phyloP scores from a whole-genome alignment of 2,113 vertebrate species.

The Erythrolamprus reginae region DNA sequence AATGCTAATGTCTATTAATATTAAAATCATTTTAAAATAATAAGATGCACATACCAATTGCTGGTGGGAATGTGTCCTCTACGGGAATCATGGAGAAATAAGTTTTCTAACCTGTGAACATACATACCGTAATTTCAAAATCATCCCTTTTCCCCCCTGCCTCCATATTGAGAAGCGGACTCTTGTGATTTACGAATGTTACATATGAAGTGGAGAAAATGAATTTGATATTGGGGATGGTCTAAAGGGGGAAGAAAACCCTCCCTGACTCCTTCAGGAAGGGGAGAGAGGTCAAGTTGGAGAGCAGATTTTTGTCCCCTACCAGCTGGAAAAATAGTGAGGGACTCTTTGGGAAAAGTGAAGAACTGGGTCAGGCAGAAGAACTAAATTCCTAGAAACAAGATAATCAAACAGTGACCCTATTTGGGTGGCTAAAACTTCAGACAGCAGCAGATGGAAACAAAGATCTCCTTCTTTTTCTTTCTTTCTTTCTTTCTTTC shows the following conservation, averaged over 20 bases:
- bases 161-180: neutral
- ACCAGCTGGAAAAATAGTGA: neutral
- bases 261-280: too few species aligned
- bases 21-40: neutral
- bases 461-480: neutral
- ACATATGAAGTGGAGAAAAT: neutral
- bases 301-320: neutral
- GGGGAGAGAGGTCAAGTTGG: neutral
- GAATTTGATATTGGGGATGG: neutral
- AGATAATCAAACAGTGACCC: neutral
- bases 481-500: neutral
- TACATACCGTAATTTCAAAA: neutral
- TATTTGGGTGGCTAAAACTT: neutral
- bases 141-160: neutral
- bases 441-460: neutral
- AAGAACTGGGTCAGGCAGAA: neutral
- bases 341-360: neutral
- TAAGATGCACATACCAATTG: neutral
- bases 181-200: slow-evolving; percentile 16
- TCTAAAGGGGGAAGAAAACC: neutral
- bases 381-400: neutral
- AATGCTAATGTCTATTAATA: neutral
- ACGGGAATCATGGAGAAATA: neutral
- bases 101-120: neutral
- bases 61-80: neutral